Evolutionary conservation across 1,140 invertebrate genomes (phyloP).

Genomic region (Bombyx mori): DNA sequence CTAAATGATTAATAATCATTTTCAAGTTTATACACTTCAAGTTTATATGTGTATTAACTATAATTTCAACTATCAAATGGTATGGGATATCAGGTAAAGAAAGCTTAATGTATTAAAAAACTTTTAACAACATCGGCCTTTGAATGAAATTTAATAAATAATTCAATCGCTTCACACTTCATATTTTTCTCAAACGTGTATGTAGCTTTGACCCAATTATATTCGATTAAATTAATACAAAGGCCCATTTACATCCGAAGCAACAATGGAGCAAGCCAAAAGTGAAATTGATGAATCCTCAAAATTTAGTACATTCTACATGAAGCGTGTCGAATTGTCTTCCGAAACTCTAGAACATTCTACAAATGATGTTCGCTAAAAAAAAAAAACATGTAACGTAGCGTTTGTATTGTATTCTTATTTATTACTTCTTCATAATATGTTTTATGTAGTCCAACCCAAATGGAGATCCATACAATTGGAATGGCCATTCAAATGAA

Average conservation of each 20-base stretch:
- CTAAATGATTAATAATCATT: no score
- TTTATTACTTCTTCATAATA: no score
- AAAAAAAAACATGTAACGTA: constrained; percentile 38
- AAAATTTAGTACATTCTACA: constrained; percentile 36
- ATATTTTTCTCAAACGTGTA: constrained; percentile 12
- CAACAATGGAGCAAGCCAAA: constrained; percentile 31
- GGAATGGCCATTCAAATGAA: no score
- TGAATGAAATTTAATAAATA: constrained; percentile 17
- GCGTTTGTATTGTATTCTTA: constrained; percentile 34
- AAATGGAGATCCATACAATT: no score
- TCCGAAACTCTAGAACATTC: constrained; percentile 28
- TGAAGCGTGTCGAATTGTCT: constrained; percentile 45
- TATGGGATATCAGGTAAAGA: no score
- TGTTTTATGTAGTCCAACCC: no score
- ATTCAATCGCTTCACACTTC: constrained; percentile 16
- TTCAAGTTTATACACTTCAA: no score
- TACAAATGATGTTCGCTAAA: constrained; percentile 23
- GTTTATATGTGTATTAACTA: no score
- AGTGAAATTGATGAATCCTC: constrained; percentile 46
- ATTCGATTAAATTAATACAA: constrained; percentile 12
- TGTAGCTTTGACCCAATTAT: constrained; percentile 9
- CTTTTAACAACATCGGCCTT: constrained; percentile 1
- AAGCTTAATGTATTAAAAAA: no score
- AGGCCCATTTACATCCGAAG: constrained; percentile 22
- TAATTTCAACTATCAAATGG: no score